phyloP scores from a whole-genome alignment of 2,797 vertebrate genomes.

The Lithobates pipiens region DNA sequence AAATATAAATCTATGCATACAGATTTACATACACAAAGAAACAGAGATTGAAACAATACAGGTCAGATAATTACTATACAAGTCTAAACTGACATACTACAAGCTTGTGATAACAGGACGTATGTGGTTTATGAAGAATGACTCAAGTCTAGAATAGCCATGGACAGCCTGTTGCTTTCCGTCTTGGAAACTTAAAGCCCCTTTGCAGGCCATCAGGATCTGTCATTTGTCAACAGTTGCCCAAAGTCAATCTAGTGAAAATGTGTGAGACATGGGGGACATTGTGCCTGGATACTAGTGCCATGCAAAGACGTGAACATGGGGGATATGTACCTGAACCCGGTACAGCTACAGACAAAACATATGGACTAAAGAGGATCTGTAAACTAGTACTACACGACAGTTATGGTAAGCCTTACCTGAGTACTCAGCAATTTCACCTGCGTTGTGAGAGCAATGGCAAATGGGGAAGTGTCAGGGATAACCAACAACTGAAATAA shows the following conservation, averaged over 20 bases:
- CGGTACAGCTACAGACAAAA: constrained; percentile 70
- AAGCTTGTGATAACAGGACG: constrained; percentile 46
- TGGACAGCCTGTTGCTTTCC: neutral
- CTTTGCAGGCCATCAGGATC: neutral
- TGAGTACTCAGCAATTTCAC: constrained; percentile 87
- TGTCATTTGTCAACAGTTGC: neutral
- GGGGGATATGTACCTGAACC: constrained; percentile 69
- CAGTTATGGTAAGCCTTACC: constrained; percentile 80
- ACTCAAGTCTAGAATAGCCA: constrained; percentile 44
- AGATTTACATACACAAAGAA: constrained; percentile 23
- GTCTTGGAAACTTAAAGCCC: neutral
- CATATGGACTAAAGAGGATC: constrained; percentile 59
- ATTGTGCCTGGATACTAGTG: constrained; percentile 47
- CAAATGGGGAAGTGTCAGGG: constrained; percentile 85
- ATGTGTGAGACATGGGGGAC: constrained; percentile 56
- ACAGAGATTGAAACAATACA: constrained; percentile 47
- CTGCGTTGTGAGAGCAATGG: constrained; percentile 87
- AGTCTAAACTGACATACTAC: constrained; percentile 57
- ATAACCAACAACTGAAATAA: constrained; percentile 83
- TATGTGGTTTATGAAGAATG: constrained; percentile 57
- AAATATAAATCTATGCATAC: constrained; percentile 4
- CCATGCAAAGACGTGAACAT: constrained; percentile 65
- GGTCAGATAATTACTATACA: constrained; percentile 54
- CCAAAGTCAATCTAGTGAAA: neutral
- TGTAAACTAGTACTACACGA: constrained; percentile 57